phyloP scores from a whole-genome alignment of 2,888 invertebrate genomes.

The Crematogaster levior region DNA sequence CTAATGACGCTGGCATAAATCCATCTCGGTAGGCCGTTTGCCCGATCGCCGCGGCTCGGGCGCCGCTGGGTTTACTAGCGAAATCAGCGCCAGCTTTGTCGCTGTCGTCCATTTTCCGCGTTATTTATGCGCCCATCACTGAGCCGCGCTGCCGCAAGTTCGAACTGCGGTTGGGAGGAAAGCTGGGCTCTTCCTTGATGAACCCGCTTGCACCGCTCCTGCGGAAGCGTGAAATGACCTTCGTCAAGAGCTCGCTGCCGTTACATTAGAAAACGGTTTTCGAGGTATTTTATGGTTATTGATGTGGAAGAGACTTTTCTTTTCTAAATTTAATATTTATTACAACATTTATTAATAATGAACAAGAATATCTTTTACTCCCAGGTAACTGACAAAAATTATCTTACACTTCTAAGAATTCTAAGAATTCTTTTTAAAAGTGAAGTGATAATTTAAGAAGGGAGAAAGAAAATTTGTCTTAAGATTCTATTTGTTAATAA shows the following conservation, averaged over 20 bases:
- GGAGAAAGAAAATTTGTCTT: not conserved
- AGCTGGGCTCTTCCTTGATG: slow-evolving; percentile 28
- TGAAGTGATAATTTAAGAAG: not conserved
- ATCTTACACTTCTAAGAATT: not conserved
- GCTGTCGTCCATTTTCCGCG: slow-evolving; percentile 80
- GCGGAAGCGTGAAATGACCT: slow-evolving; percentile 38
- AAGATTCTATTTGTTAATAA: not conserved
- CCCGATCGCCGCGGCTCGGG: slow-evolving; percentile 69
- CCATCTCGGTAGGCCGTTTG: slow-evolving; percentile 79
- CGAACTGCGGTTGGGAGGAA: slow-evolving; percentile 45
- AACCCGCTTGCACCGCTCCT: slow-evolving; percentile 15
- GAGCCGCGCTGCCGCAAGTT: slow-evolving; percentile 58
- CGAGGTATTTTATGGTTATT: not conserved
- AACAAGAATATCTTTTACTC: not conserved
- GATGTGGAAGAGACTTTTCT: not conserved
- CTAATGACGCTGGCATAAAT: slow-evolving; percentile 83
- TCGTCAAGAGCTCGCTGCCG: not conserved
- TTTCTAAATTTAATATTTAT: not conserved
- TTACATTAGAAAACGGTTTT: slow-evolving; percentile 1
- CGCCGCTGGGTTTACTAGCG: slow-evolving; percentile 76
- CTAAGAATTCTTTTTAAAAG: not conserved
- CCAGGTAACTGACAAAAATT: not conserved
- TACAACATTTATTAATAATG: not conserved
- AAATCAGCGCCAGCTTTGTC: slow-evolving; percentile 81
- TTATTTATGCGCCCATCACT: slow-evolving; percentile 80